Base-by-base conservation (phyloP, 2,797 vertebrate genomes). In the Xerus rutilus region DNA sequence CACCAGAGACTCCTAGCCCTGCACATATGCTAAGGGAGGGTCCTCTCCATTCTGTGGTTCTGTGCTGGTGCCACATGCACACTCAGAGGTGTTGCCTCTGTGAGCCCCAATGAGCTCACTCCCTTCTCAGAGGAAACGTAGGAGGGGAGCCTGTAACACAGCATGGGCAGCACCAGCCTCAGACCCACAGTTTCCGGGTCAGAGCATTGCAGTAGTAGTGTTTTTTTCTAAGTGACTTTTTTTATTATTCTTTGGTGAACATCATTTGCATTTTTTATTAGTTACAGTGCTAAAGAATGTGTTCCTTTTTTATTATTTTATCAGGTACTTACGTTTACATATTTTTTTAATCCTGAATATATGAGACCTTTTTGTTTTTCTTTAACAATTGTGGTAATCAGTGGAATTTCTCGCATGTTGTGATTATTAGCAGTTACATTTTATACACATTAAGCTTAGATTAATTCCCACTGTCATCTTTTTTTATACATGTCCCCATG, bases 221-320 rank as follows among this genome's bases (percentile, higher is more conserved):
- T 70, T 62, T 96, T 96, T 96, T 97, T 94, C 96, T 96, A 77
- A 97, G 93, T 96, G 96, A 54, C 87, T 97, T 96, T 96, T 89
- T 97, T 96, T 95, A 30, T 93, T 97, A 83, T 98, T 98, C 95
- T 96, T 95, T 97, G 97, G 96, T 97, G 95, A 94, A 81, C 90
- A 65, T 96, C 76, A 43, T 97, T 98, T 49, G 96, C 97, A 89
- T 97, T 96, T 96, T 94, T 92, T 76, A 96, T 91, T 94, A 82
- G 96, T 97, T 96, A 96, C 91, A 78, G 95, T 97, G 93, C 97
- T 96, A 92, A 97, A 94, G 83, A 95, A 69, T 89, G 49, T 96
- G 88, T 97, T 98, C 93, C 93, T 97, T 96, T 96, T 98, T 97
- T 97, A 97, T 97, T 96, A 96, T 97, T 70, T 97, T 97, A 97